A percentile compares a stretch with the other conserved stretches of the same genome.
phyloP scores from a whole-genome alignment of 1,140 invertebrate species.

The Drosophila grimshawi region DNA sequence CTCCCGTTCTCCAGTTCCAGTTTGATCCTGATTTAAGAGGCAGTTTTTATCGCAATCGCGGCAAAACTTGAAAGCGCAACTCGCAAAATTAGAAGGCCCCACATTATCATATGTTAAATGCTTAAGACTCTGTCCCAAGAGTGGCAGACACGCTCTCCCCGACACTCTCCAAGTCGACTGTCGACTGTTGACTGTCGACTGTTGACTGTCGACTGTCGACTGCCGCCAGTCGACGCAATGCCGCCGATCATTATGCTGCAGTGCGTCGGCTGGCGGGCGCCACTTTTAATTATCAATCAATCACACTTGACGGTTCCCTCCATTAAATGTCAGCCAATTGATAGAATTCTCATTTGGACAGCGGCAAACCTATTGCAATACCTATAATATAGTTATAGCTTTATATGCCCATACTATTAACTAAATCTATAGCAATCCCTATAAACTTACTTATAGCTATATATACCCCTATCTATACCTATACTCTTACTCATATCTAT shows the following conservation, averaged over 20 bases:
- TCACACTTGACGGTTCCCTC: constrained; percentile 77
- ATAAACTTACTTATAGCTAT: too few species aligned
- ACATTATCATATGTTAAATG: constrained; percentile 71
- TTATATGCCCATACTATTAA: too few species aligned
- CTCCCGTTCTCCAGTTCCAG: background rate
- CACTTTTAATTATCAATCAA: constrained; percentile 82
- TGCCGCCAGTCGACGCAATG: constrained; percentile 32
- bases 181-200: constrained; percentile 31
- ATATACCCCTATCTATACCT: background rate
- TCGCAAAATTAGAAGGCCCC: constrained; percentile 70
- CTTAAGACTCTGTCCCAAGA: background rate
- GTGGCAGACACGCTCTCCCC: background rate
- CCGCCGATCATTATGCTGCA: constrained; percentile 62
- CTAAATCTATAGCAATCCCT: background rate
- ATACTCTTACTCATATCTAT: background rate
- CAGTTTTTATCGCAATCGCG: constrained; percentile 29
- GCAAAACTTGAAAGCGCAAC: constrained; percentile 63
- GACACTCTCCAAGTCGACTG: constrained; percentile 9
- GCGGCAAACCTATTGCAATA: background rate
- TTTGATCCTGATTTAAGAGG: constrained; percentile 1
- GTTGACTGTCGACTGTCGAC: constrained; percentile 12
- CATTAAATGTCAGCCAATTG: constrained; percentile 55
- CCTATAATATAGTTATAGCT: too few species aligned
- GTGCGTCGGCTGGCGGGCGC: constrained; percentile 59
- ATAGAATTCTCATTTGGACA: constrained; percentile 46